phyloP scores from a whole-genome alignment of 2,113 vertebrate species.

The Ptilorrhoa leucosticta region DNA sequence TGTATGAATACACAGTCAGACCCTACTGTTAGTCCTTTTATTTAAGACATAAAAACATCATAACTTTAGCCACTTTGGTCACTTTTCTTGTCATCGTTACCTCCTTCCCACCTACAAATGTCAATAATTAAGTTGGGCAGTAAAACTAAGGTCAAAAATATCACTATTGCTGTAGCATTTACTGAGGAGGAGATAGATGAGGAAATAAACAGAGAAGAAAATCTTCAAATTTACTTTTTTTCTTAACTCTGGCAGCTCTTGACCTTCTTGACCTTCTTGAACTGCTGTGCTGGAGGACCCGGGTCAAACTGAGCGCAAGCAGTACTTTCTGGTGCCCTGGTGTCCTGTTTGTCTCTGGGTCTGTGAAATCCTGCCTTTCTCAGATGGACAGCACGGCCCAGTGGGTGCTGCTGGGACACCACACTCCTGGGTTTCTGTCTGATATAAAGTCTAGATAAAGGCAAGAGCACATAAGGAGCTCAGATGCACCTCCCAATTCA shows the following conservation, averaged over 20 bases:
- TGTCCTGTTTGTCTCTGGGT: background rate
- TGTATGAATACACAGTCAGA: background rate
- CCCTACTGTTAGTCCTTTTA: background rate
- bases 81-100: background rate
- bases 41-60: background rate
- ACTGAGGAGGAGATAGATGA: background rate
- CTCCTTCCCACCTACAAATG: background rate
- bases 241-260: background rate
- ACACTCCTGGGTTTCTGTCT: background rate
- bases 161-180: background rate
- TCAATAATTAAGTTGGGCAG: background rate
- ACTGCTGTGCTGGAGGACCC: background rate
- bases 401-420: background rate
- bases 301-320: fast-evolving
- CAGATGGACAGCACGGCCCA: background rate
- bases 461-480: background rate
- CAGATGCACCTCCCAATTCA: background rate
- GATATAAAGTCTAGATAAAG: background rate
- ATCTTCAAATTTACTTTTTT: background rate
- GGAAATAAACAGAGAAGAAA: background rate
- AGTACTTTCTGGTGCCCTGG: background rate
- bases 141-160: background rate
- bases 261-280: background rate
- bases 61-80: background rate
- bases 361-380: background rate